Evolutionary conservation across 2,888 invertebrate genomes (phyloP), one percentile per base, ranked within the genome.

Genomic region (Oeneis ivallda): DNA sequence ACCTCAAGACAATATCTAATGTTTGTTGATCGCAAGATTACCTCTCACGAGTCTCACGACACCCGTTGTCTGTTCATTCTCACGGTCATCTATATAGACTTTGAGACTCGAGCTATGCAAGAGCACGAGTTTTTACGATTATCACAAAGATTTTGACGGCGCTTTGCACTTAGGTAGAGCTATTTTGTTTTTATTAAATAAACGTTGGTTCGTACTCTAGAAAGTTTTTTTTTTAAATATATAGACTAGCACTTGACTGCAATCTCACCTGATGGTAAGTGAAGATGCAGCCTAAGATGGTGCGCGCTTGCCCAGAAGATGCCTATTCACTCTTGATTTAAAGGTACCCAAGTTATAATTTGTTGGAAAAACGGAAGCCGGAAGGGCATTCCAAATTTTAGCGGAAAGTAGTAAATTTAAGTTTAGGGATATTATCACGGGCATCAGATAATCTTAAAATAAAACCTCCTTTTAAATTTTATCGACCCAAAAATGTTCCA

Each of bases 11-110:
- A 2, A 13, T 50, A 60, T 34, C 64, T 52, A 64, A 26, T 26
- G 26, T 26, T 68, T 66, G 64, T 67, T 64, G 26, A 66, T 68
- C 68, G 57, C 64, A 62, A 53, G 45, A 59, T 62, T 71, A 69
- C 70, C 69, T 74, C 74, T 72, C 77, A 78, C 77, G 75, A 74
- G 11, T 58, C n/a, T 58, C 58, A 58, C 58, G 57, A 58, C 41
- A 56, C 10, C 32, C 53, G 70, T 62, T 53, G 49, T 62, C 65
- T 63, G 58, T 65, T 47, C 43, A 43, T 65, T 70, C 70, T 69
- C 70, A 71, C 71, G 70, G 75, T 65, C 59, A 64, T 67, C 53
- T 1, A n/a, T n/a, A n/a, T n/a, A 32, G 8, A 53, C 53, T 34
- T 52, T 9, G 32, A 53, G 34, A 37, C 15, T 32, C 56, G 65